These are phyloP conservation scores for Cantharis flavilabris DNA, from an alignment of 2,888 invertebrate species.

Conservation along the genomic window DNA sequence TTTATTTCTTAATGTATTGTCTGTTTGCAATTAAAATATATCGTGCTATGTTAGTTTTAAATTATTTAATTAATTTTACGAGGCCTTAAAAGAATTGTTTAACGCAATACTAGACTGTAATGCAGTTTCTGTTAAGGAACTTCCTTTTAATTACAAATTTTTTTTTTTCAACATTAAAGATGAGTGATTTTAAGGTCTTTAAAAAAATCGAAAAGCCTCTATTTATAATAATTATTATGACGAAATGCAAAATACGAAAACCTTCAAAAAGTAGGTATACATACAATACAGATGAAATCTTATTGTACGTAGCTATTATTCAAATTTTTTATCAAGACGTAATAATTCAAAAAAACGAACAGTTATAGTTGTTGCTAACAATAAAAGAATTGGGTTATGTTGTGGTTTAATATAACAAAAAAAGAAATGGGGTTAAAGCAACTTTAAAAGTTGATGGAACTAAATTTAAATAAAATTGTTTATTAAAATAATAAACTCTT, in stretches of 20 bases:
- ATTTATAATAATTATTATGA: not conserved
- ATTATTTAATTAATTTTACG: not conserved
- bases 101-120: not conserved
- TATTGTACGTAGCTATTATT: not conserved
- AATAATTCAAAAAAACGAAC: not conserved
- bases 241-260: not conserved
- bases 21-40: not conserved
- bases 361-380: not conserved
- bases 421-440: not conserved
- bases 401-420: not conserved
- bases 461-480: not conserved
- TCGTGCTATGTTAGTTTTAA: not conserved
- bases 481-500: not conserved
- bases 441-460: not conserved
- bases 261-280: not conserved
- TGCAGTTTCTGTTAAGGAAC: not conserved
- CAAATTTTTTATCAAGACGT: not conserved
- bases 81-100: not conserved
- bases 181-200: too few relatives aligned
- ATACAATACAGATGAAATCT: not conserved
- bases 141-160: not conserved
- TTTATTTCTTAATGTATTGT: not conserved
- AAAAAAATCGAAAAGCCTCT: too few relatives aligned
- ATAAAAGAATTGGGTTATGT: not conserved
- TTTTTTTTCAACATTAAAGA: not conserved